Evolutionary conservation across 2,888 invertebrate species (phyloP).

Genomic region (Sussaba pulchella): DNA sequence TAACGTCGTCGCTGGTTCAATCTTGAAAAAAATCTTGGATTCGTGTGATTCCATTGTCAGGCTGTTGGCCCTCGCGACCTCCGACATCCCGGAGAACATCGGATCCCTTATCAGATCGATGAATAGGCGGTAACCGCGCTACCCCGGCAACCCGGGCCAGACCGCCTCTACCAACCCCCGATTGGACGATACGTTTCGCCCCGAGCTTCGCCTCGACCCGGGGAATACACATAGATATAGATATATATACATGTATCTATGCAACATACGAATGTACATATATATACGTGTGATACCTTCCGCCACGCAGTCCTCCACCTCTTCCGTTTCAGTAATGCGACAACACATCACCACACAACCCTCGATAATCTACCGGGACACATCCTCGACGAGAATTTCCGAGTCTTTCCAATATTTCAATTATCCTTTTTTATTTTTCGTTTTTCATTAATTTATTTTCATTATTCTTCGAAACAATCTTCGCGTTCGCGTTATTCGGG

Average conservation of each 20-base stretch:
- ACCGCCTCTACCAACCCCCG: constrained; percentile 72
- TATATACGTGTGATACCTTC: constrained; percentile 17
- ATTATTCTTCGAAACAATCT: too few relatives aligned
- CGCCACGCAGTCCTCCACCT: constrained; percentile 52
- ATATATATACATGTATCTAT: background rate
- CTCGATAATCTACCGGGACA: constrained; percentile 60
- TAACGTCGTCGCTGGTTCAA: background rate
- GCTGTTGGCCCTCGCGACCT: constrained; percentile 47
- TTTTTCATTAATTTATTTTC: too few relatives aligned
- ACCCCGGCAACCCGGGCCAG: constrained; percentile 77
- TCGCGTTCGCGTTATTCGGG: too few relatives aligned
- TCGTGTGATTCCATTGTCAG: constrained; percentile 34
- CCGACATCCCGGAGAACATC: constrained; percentile 56
- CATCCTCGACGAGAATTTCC: constrained; percentile 46
- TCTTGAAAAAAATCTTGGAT: background rate
- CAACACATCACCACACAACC: constrained; percentile 54
- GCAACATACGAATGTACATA: too few relatives aligned
- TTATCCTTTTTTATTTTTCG: background rate
- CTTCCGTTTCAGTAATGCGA: constrained; percentile 61
- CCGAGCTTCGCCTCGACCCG: constrained; percentile 72
- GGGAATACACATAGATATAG: constrained; percentile 65
- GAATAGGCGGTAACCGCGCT: constrained; percentile 79
- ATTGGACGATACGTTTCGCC: constrained; percentile 76
- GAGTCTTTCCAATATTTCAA: background rate
- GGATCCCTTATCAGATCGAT: constrained; percentile 80